These are phyloP conservation scores for Venustaconcha ellipsiformis DNA, from an alignment of 1,140 invertebrate genomes.

Conservation along the genomic window DNA sequence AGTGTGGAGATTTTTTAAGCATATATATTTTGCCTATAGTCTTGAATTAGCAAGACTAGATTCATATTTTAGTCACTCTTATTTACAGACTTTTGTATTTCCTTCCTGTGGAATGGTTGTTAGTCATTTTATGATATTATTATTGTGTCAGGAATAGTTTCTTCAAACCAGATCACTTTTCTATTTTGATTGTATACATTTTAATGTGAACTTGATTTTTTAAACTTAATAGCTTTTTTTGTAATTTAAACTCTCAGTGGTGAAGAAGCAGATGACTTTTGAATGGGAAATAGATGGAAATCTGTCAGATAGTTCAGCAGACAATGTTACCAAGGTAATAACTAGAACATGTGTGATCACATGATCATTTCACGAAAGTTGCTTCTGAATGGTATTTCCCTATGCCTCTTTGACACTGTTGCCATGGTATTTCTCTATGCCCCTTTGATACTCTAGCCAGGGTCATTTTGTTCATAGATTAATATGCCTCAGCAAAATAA, in stretches of 20 bases:
- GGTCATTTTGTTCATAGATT: not conserved
- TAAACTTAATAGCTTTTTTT: not conserved
- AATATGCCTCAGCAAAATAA: not conserved
- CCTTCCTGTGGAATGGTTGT: too few species aligned
- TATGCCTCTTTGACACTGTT: not conserved
- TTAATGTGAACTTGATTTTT: too few species aligned
- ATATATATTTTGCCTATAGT: too few species aligned
- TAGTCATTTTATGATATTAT: too few species aligned
- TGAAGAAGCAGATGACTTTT: not conserved
- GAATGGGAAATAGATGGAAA: conserved; percentile 2
- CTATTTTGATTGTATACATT: too few species aligned
- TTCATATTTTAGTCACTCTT: too few species aligned
- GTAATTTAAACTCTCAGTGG: not conserved
- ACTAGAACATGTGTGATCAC: not conserved
- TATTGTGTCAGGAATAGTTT: too few species aligned
- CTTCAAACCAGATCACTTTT: too few species aligned
- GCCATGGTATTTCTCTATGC: not conserved
- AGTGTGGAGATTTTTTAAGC: too few species aligned
- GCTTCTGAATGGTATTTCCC: not conserved
- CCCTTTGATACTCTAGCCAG: not conserved
- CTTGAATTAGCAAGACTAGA: too few species aligned
- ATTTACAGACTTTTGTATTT: too few species aligned
- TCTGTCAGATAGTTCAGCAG: not conserved
- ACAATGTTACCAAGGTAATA: not conserved
- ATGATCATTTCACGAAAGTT: not conserved